These are phyloP conservation scores for Pseudococcus jackbeardsleyi DNA, from an alignment of 2,888 invertebrate species.

Conservation along the genomic window DNA sequence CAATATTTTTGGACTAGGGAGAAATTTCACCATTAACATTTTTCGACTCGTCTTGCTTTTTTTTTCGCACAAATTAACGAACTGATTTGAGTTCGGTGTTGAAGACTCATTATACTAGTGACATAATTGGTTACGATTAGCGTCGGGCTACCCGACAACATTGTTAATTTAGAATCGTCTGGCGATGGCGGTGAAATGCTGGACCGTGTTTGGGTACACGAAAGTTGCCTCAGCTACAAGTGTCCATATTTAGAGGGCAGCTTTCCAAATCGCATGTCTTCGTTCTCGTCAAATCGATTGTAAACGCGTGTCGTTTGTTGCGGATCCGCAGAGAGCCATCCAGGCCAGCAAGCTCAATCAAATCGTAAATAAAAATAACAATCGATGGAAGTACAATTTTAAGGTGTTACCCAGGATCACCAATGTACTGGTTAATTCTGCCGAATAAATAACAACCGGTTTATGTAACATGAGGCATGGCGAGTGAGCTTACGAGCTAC, in stretches of 20 bases:
- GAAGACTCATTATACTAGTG: not conserved
- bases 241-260: not conserved
- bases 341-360: not conserved
- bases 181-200: conserved; percentile 14
- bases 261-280: conserved; percentile 3
- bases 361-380: conserved; percentile 17
- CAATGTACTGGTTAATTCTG: conserved; percentile 36
- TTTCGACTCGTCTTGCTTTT: not conserved
- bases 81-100: not conserved
- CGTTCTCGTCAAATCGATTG: not conserved
- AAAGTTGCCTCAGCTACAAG: not conserved
- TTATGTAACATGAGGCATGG: conserved; percentile 36
- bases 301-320: too few species aligned
- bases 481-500: not conserved
- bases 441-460: conserved; percentile 58
- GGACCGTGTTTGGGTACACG: not conserved
- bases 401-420: not conserved
- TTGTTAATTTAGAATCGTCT: conserved; percentile 12
- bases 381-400: conserved; percentile 3
- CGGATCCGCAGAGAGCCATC: too few species aligned
- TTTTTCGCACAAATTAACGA: not conserved
- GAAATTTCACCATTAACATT: not conserved
- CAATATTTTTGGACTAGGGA: not conserved
- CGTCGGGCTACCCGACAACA: not conserved
- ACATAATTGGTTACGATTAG: conserved; percentile 27